Conservation (phyloP, 2,113 vertebrate genomes). For the Mormyrus lacerda region DNA sequence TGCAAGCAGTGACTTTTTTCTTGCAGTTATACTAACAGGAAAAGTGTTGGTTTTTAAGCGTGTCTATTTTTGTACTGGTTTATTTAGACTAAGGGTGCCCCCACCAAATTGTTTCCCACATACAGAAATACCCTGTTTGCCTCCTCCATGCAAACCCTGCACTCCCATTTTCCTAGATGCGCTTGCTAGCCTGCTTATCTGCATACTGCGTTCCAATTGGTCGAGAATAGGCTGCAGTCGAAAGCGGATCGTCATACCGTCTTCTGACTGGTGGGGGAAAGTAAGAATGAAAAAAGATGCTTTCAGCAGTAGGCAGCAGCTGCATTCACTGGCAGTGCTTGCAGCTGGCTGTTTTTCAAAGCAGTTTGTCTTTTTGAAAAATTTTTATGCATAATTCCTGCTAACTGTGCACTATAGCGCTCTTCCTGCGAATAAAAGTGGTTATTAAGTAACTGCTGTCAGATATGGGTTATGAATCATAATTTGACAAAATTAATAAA, state of each 20-base stretch:
- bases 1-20: neutral
- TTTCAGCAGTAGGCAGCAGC: neutral
- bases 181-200: constrained; percentile 47
- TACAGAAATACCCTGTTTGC: neutral
- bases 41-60: constrained; percentile 17
- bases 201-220: constrained; percentile 51
- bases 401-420: neutral
- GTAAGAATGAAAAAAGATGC: neutral
- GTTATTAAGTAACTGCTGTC: neutral
- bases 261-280: neutral
- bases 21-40: constrained; percentile 10
- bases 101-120: constrained; percentile 9
- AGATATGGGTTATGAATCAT: neutral
- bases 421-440: neutral
- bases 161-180: constrained; percentile 53
- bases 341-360: neutral
- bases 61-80: constrained; percentile 2
- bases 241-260: neutral
- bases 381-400: neutral
- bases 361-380: neutral
- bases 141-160: constrained; percentile 62
- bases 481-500: neutral
- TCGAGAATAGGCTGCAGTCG: neutral
- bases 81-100: constrained; percentile 9
- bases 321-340: neutral